Conservation (phyloP, 1,140 invertebrate species). For the Ceratosolen solmsi region DNA sequence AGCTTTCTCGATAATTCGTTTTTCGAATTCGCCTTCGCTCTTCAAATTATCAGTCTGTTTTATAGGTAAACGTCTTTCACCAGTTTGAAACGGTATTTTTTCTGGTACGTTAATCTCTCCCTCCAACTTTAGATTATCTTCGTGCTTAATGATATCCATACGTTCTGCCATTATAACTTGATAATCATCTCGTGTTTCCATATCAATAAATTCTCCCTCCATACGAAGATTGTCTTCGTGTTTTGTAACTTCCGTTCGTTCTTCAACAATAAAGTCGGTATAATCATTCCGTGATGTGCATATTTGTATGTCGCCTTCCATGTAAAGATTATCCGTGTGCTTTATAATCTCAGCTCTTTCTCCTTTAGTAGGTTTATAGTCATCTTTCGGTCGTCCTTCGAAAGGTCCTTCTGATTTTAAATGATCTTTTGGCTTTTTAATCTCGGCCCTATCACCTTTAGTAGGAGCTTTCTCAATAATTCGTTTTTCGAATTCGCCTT, state of each 20-base stretch:
- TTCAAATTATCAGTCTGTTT: slow-evolving; percentile 78
- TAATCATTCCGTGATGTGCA: slow-evolving; percentile 64
- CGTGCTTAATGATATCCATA: slow-evolving; percentile 73
- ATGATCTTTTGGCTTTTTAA: slow-evolving; percentile 65
- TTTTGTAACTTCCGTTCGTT: slow-evolving; percentile 71
- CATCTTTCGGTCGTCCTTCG: slow-evolving; percentile 65
- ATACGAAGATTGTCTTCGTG: slow-evolving; percentile 75
- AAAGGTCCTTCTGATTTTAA: slow-evolving; percentile 76
- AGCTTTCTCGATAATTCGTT: slow-evolving; percentile 60
- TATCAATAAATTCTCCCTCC: slow-evolving; percentile 58
- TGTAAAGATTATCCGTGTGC: slow-evolving; percentile 74
- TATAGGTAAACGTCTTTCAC: slow-evolving; percentile 73
- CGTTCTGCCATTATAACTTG: slow-evolving; percentile 74
- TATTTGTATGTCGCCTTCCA: slow-evolving; percentile 76
- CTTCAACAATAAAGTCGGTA: slow-evolving; percentile 56
- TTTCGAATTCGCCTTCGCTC: slow-evolving; percentile 70
- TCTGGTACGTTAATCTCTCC: slow-evolving; percentile 71
- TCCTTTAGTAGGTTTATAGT: slow-evolving; percentile 68
- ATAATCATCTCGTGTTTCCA: slow-evolving; percentile 68
- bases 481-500: slow-evolving; percentile 74
- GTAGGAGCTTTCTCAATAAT: slow-evolving; percentile 74
- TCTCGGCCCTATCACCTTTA: slow-evolving; percentile 63
- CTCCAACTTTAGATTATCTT: slow-evolving; percentile 76
- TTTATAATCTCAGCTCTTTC: slow-evolving; percentile 73
- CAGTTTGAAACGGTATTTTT: slow-evolving; percentile 70